Percentiles rank a stretch among this genome's conserved stretches.
phyloP scores from a whole-genome alignment of 2,113 vertebrate genomes.

The Semnornis frantzii region DNA sequence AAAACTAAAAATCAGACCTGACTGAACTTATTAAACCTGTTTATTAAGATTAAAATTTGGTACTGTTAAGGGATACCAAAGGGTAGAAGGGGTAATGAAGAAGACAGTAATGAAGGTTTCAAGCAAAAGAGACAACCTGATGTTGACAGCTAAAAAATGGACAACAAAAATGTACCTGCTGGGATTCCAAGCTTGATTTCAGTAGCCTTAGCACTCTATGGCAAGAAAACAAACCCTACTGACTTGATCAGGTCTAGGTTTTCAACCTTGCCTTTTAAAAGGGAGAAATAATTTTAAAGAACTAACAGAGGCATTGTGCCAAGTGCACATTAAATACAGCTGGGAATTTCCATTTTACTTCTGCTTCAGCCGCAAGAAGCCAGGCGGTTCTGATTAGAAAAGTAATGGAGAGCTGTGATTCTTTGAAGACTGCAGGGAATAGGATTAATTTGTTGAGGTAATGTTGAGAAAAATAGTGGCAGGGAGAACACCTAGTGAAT shows the following conservation, averaged over 20 bases:
- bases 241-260: neutral
- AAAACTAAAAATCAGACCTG: neutral
- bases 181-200: neutral
- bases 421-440: neutral
- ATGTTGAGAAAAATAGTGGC: neutral
- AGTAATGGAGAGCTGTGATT: neutral
- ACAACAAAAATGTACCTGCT: neutral
- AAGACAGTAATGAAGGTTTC: neutral
- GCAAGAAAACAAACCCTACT: slow-evolving; percentile 5
- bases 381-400: neutral
- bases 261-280: slow-evolving; percentile 30
- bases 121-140: neutral
- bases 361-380: slow-evolving; percentile 9
- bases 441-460: neutral
- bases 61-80: neutral
- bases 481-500: neutral
- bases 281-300: slow-evolving; percentile 19
- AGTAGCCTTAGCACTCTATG: neutral
- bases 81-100: no score
- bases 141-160: neutral
- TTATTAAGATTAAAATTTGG: neutral
- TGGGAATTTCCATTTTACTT: slow-evolving; percentile 25
- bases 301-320: slow-evolving; percentile 4
- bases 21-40: neutral
- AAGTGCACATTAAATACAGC: slow-evolving; percentile 24